Conservation (phyloP, 2,888 invertebrate species). For the Tromatobia lineatoria region DNA sequence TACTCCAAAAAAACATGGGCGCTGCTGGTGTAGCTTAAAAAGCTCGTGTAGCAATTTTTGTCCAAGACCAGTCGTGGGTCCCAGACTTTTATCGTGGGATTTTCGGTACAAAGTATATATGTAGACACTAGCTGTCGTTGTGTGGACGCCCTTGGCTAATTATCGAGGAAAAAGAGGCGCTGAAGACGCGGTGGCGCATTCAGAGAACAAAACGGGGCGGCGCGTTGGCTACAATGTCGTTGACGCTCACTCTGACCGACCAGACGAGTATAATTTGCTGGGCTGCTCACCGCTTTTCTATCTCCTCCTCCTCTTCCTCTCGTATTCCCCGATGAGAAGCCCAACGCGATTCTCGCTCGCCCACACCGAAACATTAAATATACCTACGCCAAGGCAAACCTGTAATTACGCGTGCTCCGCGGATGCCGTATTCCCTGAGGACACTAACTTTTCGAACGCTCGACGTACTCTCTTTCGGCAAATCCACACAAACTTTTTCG, state of each 20-base stretch:
- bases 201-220: not conserved
- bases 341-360: conserved; percentile 22
- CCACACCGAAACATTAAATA: conserved; percentile 58
- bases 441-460: conserved; percentile 47
- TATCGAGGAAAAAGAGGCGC: conserved; percentile 36
- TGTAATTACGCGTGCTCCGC: conserved; percentile 54
- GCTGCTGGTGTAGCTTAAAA: conserved; percentile 14
- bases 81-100: not conserved
- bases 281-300: conserved; percentile 28
- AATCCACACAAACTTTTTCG: not conserved
- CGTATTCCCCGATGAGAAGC: conserved; percentile 50
- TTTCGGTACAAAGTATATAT: not conserved
- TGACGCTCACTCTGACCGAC: conserved; percentile 6
- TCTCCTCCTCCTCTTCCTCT: conserved; percentile 39
- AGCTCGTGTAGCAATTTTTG: not conserved
- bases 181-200: not conserved
- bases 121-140: not conserved
- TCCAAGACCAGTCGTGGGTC: not conserved
- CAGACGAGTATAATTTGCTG: conserved; percentile 58
- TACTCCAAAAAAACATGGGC: conserved; percentile 11
- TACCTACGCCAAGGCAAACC: conserved; percentile 47
- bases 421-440: conserved; percentile 38
- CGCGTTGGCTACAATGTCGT: not conserved
- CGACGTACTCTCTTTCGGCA: not conserved
- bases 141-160: conserved; percentile 71